Base-by-base conservation (phyloP, 2,113 vertebrate genomes). In the Labrus mixtus region DNA sequence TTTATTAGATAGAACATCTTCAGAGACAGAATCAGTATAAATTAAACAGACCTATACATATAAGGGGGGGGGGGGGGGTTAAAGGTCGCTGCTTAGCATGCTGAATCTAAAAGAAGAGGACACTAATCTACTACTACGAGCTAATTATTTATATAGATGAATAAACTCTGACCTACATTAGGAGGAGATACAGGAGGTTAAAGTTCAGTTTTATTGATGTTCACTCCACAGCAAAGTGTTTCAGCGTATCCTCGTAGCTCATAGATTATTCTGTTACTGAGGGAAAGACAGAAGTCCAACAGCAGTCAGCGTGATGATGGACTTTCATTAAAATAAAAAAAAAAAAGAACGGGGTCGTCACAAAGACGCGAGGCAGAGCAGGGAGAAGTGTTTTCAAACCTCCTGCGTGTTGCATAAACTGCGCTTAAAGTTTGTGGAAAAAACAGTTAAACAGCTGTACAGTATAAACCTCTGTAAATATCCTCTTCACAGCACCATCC, bases 401-500 rank as follows among this genome's bases (percentile, higher is more conserved):
- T 33, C 53, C 16, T 9, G 37, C n/a, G 22, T 55, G 65, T 50
- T 43, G 25, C n/a, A 15, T 22, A 55, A 8, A 10, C 7, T 4
- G 5, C 11, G 37, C 15, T 19, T 0, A 15, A 50, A n/a, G n/a
- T n/a, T 45, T 12, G 11, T 5, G 43, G 13, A 11, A 12, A 11
- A 12, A 45, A n/a, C 9, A 17, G 19, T 29, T 1, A 7, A 57
- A 45, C 61, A 65, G 54, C 66, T 66, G 53, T 77, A 63, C 73
- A 73, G 48, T 59, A 66, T 65, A 68, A 64, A 81, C 60, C 41
- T 76, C 58, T 67, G 74, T 29, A 39, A 55, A 51, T 57, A 53
- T 51, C 74, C 3, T 70, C 71, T 59, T 95, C 90, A 98, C 90
- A 99, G 78, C 87, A 99, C 93, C 85, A 98, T 84, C n/a, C 97